A percentile compares a stretch with the other conserved stretches of the same genome.
Conservation (phyloP, 2,797 vertebrate species). For the Tokudaia muenninki region DNA sequence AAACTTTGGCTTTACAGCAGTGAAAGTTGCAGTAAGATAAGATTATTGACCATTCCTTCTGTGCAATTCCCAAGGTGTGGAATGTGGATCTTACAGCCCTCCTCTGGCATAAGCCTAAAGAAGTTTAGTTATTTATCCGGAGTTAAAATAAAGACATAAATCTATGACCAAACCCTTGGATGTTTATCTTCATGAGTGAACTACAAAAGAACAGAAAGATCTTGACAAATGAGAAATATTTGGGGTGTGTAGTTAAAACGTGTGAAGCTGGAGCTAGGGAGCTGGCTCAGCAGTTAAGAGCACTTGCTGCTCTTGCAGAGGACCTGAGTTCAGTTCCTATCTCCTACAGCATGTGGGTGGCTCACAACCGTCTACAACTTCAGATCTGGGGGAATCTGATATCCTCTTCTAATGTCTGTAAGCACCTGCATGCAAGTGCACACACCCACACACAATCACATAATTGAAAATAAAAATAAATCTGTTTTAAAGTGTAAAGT, state of each 20-base stretch:
- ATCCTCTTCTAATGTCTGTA: background rate
- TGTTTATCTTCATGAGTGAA: slow-evolving; percentile 33
- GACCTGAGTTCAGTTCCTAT: background rate
- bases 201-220: slow-evolving; percentile 18
- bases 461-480: background rate
- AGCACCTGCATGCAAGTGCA: background rate
- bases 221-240: background rate
- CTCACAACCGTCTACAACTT: background rate
- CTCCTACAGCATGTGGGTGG: background rate
- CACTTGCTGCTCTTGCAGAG: background rate
- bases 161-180: background rate
- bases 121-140: slow-evolving; percentile 26
- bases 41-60: background rate
- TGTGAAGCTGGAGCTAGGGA: background rate
- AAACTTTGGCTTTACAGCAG: slow-evolving; percentile 18
- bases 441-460: background rate
- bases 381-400: background rate
- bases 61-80: background rate
- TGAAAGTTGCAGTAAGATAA: background rate
- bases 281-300: background rate
- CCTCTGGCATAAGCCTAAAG: background rate
- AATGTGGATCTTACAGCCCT: background rate
- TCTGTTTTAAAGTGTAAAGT: background rate
- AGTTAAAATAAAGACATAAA: slow-evolving; percentile 47
- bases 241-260: background rate